A percentile compares a stretch with the other conserved stretches of the same genome.
Evolutionary conservation across 2,797 vertebrate species (phyloP).

Genomic region (Amphiprion clarkii): DNA sequence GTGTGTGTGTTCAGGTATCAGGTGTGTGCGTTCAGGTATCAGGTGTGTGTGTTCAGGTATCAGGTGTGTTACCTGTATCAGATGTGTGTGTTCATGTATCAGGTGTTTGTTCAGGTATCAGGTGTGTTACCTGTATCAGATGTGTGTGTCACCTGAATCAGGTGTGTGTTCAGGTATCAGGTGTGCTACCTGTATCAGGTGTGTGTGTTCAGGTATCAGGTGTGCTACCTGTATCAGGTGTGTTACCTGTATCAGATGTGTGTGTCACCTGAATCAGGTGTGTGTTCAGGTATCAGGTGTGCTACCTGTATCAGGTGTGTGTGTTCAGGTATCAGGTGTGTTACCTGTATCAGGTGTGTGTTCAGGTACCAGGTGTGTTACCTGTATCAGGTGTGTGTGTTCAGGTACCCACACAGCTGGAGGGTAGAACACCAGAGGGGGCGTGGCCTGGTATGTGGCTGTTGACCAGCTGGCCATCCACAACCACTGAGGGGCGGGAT

Average conservation of each 20-base stretch:
- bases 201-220: neutral
- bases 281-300: neutral
- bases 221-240: neutral
- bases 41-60: no score
- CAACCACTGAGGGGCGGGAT: constrained; percentile 39
- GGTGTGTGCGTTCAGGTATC: no score
- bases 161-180: neutral
- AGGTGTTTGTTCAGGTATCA: neutral
- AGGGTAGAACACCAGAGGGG: constrained; percentile 39
- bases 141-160: neutral
- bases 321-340: constrained; percentile 20
- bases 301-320: neutral
- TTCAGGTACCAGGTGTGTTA: constrained; percentile 12
- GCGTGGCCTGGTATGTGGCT: constrained; percentile 37
- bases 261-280: neutral
- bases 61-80: neutral
- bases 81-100: neutral
- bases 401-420: constrained; percentile 56
- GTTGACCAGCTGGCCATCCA: constrained; percentile 54
- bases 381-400: constrained; percentile 32
- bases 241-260: neutral
- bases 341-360: no score
- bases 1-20: no score
- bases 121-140: neutral
- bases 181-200: neutral